Base-by-base conservation (phyloP, 64 coral and sea anemone genomes). In the Pocillopora damicornis region DNA sequence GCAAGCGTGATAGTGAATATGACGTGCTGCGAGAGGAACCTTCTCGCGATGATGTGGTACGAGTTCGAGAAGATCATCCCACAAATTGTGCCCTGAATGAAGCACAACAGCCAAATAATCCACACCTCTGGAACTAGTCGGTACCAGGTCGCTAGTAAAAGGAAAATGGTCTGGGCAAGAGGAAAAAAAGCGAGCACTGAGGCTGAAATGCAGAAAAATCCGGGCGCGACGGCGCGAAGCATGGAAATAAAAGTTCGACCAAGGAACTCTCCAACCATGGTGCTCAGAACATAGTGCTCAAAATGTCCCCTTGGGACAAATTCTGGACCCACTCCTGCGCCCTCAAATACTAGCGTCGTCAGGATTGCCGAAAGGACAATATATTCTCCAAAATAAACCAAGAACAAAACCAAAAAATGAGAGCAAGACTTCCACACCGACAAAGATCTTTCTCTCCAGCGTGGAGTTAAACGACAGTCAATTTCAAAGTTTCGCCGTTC, bases 201-300 rank as follows among this genome's bases (percentile, higher is more conserved):
- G n/a, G 63, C 60, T 13, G 87, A 75, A 13, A 36, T 86, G 64
- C 77, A 86, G 63, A 77, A 76, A 67, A 92, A 62, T n/a, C 74
- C 82, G 14, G 94, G 94, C 18, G 73, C 34, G 15, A 88, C 75
- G 20, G 80, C 74, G 17, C 86, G 81, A 13, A 92, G 75, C 57
- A 95, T 87, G 86, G 86, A 92, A 76, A 95, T 92, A 25, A 89
- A 79, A 62, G 90, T 86, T 9, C 90, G 89, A 37, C 94, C 94
- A 15, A 95, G 89, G 90, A 95, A 95, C 87, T 95, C 89, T 22
- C 94, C 94, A 18, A 88, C 77, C 68, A 89, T 87, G 59, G 82
- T 82, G 80, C 94, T 89, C 35, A 95, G 66, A 51, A 95, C 35
- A 68, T 95, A 95, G 64, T 95, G 90, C 22, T 89, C 88, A 60